Percentiles rank a stretch among this genome's conserved stretches.
phyloP scores from a whole-genome alignment of 2,113 vertebrate genomes.

The Xenotilapia flavipinnis region DNA sequence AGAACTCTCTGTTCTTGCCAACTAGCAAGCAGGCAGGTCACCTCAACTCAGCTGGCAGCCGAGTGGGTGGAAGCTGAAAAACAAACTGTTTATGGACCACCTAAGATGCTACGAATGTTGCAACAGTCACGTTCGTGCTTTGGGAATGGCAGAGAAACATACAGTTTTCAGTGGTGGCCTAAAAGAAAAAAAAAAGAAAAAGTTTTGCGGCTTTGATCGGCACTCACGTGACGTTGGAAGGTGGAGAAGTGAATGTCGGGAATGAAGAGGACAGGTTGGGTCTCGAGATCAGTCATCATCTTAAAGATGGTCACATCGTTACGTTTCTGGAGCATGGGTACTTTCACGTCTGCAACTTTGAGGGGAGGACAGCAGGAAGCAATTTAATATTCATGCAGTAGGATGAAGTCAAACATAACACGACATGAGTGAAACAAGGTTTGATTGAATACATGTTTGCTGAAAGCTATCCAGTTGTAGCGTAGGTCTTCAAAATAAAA shows the following conservation, averaged over 20 bases:
- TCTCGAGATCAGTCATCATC: conserved; percentile 85
- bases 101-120: background rate
- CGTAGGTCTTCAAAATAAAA: background rate
- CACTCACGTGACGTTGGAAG: conserved; percentile 92
- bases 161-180: background rate
- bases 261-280: conserved; percentile 96
- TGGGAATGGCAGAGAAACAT: background rate
- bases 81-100: conserved; percentile 26
- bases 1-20: conserved; percentile 55
- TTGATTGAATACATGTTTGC: background rate
- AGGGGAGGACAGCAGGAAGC: background rate
- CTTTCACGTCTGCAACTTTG: conserved; percentile 84
- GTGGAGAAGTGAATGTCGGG: conserved; percentile 90
- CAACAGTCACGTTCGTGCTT: background rate
- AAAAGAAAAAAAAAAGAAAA: background rate
- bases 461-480: background rate
- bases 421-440: background rate
- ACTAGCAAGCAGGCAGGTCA: conserved; percentile 43
- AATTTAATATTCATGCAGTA: background rate
- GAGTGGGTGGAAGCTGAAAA: conserved; percentile 10
- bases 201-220: background rate
- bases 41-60: conserved; percentile 26
- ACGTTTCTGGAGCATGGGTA: conserved; percentile 86
- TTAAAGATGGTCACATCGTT: conserved; percentile 92
- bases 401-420: background rate